Evolutionary conservation across 2,888 invertebrate genomes (phyloP).

Genomic region (Sarcophaga variegata): DNA sequence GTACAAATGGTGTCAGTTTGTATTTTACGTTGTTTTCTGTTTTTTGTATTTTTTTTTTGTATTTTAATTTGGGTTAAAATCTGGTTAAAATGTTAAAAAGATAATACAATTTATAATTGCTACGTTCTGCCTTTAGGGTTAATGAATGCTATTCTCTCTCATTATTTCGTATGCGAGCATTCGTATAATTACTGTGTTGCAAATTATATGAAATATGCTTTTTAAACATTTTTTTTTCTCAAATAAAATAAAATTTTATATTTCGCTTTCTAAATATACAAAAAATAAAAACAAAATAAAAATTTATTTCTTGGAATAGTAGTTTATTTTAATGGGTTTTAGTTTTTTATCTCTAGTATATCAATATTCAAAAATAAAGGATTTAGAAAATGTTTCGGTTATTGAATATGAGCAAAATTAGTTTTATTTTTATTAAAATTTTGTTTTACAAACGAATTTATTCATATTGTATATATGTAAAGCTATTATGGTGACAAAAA

Average conservation of each 20-base stretch:
- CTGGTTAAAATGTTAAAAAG: conserved; percentile 19
- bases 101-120: conserved; percentile 29
- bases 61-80: conserved; percentile 4
- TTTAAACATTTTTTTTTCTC: no score
- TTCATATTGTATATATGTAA: no score
- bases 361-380: no score
- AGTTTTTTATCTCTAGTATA: no score
- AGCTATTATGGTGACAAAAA: no score
- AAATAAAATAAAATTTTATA: no score
- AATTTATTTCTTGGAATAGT: not conserved
- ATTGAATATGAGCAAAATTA: no score
- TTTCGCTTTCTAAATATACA: not conserved
- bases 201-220: not conserved
- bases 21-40: not conserved
- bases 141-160: not conserved
- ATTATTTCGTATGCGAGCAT: not conserved
- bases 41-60: no score
- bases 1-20: conserved; percentile 28
- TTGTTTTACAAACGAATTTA: no score
- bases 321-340: conserved; percentile 1
- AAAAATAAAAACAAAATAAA: no score
- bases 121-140: conserved; percentile 16
- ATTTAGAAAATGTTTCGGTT: no score
- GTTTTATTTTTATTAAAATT: no score
- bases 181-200: not conserved